Evolutionary conservation across 2,888 invertebrate species (phyloP).

Genomic region (Choristoneura rosaceana): DNA sequence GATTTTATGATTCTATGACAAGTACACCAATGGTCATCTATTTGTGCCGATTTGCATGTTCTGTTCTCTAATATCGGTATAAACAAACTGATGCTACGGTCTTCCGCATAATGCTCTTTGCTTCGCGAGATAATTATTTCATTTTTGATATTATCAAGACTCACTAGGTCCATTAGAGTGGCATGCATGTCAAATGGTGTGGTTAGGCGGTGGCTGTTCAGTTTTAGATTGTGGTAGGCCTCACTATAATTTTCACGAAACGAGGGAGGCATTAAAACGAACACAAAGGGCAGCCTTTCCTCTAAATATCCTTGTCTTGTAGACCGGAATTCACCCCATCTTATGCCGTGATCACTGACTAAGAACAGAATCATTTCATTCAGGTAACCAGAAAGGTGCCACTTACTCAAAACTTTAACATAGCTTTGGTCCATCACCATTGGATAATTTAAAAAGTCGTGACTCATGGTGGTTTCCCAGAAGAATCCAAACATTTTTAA

Average conservation of each 20-base stretch:
- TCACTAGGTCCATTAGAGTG: constrained; percentile 88
- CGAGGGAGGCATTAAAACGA: constrained; percentile 88
- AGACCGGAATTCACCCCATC: constrained; percentile 91
- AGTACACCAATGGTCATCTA: constrained; percentile 93
- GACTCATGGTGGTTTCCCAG: constrained; percentile 92
- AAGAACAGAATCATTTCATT: constrained; percentile 89
- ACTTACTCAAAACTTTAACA: constrained; percentile 79
- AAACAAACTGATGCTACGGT: constrained; percentile 90
- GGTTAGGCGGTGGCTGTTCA: constrained; percentile 88
- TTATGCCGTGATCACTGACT: constrained; percentile 95
- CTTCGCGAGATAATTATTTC: constrained; percentile 54
- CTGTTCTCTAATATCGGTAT: constrained; percentile 87
- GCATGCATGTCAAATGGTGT: constrained; percentile 91
- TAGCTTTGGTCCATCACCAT: constrained; percentile 88
- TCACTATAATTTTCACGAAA: constrained; percentile 86
- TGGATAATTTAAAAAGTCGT: constrained; percentile 92
- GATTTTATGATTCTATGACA: constrained; percentile 88
- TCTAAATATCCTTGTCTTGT: constrained; percentile 94
- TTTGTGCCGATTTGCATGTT: constrained; percentile 90
- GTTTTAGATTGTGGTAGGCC: constrained; percentile 86
- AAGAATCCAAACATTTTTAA: constrained; percentile 91
- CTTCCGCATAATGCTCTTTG: constrained; percentile 55
- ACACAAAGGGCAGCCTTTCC: constrained; percentile 92
- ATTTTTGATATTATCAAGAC: constrained; percentile 65
- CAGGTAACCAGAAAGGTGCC: constrained; percentile 79